These are phyloP conservation scores for Octodonta nipae DNA, from an alignment of 2,888 invertebrate genomes.

Conservation along the genomic window DNA sequence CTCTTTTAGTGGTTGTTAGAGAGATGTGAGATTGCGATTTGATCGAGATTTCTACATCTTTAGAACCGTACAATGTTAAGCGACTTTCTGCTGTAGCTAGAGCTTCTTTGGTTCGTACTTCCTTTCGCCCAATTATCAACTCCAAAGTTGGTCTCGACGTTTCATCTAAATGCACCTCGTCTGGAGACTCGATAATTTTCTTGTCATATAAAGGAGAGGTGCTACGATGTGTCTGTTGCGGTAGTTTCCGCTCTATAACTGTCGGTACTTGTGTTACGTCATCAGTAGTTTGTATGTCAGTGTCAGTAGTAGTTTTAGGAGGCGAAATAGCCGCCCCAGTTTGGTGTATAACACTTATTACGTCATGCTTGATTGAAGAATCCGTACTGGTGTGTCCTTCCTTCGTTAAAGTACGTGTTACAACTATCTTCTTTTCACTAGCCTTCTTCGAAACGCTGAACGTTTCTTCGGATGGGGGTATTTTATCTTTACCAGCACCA, in stretches of 20 bases:
- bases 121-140: slow-evolving; percentile 41
- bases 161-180: slow-evolving; percentile 13
- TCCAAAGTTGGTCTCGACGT: slow-evolving; percentile 33
- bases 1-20: slow-evolving; percentile 34
- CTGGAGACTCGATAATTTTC: slow-evolving; percentile 26
- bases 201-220: slow-evolving; percentile 35
- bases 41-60: slow-evolving; percentile 42
- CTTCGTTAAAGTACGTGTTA: slow-evolving; percentile 14
- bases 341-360: slow-evolving; percentile 11
- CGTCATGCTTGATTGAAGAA: slow-evolving; percentile 11
- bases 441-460: slow-evolving; percentile 21
- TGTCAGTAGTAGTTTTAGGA: slow-evolving; percentile 2
- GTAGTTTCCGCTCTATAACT: too few species aligned
- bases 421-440: slow-evolving; percentile 19
- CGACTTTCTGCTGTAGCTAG: slow-evolving; percentile 40
- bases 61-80: slow-evolving; percentile 40
- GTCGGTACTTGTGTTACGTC: slow-evolving; percentile 15
- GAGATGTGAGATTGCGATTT: slow-evolving; percentile 42
- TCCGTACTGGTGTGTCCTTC: slow-evolving; percentile 7
- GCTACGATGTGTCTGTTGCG: too few species aligned
- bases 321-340: too few species aligned
- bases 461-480: slow-evolving; percentile 20
- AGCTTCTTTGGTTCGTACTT: slow-evolving; percentile 39
- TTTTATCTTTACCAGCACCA: slow-evolving; percentile 31
- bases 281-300: slow-evolving; percentile 3